These are phyloP conservation scores for Gobius niger DNA, from an alignment of 2,113 vertebrate species.

Conservation along the genomic window DNA sequence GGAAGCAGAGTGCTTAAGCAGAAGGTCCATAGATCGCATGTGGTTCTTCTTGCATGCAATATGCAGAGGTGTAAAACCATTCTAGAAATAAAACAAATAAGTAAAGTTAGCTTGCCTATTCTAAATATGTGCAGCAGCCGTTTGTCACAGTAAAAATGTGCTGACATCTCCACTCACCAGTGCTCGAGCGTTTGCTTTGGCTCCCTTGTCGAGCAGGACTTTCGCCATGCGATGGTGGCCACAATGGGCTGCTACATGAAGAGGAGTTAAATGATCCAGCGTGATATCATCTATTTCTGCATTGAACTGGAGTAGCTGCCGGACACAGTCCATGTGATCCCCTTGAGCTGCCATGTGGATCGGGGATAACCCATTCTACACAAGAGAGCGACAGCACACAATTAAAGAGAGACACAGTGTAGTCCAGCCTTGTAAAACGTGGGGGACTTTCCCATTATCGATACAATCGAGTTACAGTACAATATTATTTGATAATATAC, in stretches of 20 bases:
- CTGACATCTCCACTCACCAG: constrained; percentile 77
- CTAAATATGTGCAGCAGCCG: not conserved
- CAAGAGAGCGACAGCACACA: not conserved
- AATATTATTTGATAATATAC: constrained; percentile 59
- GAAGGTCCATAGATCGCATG: constrained; percentile 93
- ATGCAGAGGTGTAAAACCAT: constrained; percentile 96
- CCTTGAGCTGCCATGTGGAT: constrained; percentile 99
- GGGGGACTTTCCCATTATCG: not conserved
- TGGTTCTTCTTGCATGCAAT: constrained; percentile 99
- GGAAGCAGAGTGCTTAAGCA: constrained; percentile 92
- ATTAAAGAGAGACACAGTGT: constrained; percentile 6
- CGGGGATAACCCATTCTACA: constrained; percentile 92
- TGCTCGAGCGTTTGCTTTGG: constrained; percentile 93
- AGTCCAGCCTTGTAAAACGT: not conserved
- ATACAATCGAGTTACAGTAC: not conserved
- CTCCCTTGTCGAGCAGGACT: constrained; percentile 93
- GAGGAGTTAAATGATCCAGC: constrained; percentile 92
- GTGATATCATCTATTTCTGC: constrained; percentile 97
- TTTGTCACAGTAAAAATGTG: not conserved
- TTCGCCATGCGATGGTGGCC: constrained; percentile 96
- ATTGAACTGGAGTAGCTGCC: constrained; percentile 90
- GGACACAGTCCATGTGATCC: constrained; percentile 94
- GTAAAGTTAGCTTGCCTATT: not conserved
- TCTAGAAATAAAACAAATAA: constrained; percentile 71
- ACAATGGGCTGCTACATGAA: constrained; percentile 96